Percentiles rank a stretch among this genome's conserved stretches.
Evolutionary conservation across 1,140 invertebrate species (phyloP).

Genomic region (Bradysia coprophila): DNA sequence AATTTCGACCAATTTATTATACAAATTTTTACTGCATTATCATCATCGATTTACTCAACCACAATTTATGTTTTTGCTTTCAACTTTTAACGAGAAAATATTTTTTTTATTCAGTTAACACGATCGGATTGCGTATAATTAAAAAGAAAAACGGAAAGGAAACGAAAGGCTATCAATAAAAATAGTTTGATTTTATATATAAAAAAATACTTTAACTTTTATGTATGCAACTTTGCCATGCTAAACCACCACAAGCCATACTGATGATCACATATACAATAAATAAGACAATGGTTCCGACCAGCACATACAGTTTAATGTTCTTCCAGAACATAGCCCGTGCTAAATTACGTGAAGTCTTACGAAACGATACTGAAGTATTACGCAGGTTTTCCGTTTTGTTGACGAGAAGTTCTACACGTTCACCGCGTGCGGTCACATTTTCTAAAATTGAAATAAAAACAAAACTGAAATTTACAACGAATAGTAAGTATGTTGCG

Average conservation of each 20-base stretch:
- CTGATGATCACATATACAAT: conserved; percentile 73
- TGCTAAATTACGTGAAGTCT: conserved; percentile 67
- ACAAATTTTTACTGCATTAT: too few relatives aligned
- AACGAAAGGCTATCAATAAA: too few relatives aligned
- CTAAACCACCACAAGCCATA: conserved; percentile 67
- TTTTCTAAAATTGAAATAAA: conserved; percentile 40
- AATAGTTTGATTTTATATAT: too few relatives aligned
- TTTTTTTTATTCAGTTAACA: too few relatives aligned
- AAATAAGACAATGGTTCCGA: conserved; percentile 47
- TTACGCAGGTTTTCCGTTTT: conserved; percentile 80
- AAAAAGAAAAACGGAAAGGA: too few relatives aligned
- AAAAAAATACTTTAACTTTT: conserved; percentile 1
- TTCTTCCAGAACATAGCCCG: conserved; percentile 87
- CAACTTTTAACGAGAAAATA: too few relatives aligned
- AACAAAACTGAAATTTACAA: neutral
- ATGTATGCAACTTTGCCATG: conserved; percentile 51
- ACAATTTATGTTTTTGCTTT: too few relatives aligned
- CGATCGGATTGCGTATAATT: too few relatives aligned
- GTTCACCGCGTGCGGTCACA: conserved; percentile 69
- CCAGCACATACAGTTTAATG: conserved; percentile 72
- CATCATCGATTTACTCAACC: too few relatives aligned
- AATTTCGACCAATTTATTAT: too few relatives aligned
- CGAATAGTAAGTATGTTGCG: conserved; percentile 4
- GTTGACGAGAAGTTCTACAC: conserved; percentile 71
- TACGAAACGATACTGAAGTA: conserved; percentile 70